Conservation (phyloP, 2,113 vertebrate genomes). For the Damaliscus lunatus region DNA sequence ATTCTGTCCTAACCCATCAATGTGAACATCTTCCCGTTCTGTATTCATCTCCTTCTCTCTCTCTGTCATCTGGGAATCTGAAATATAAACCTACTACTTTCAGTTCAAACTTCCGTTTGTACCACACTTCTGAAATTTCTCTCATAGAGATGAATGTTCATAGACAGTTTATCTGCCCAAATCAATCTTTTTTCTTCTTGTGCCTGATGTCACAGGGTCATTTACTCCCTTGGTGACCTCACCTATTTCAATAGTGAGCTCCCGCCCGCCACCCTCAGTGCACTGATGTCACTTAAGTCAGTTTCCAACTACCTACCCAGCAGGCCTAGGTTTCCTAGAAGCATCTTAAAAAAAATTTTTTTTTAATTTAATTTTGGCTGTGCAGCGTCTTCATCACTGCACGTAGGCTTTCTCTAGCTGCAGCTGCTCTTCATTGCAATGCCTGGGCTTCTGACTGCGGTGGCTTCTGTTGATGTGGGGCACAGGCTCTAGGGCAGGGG, state of each 20-base stretch:
- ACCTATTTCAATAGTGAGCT: not conserved
- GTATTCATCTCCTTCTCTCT: not conserved
- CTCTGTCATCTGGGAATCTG: not conserved
- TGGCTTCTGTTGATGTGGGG: not conserved
- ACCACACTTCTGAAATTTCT: not conserved
- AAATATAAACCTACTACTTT: not conserved
- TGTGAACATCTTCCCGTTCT: not conserved
- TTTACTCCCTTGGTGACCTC: not conserved
- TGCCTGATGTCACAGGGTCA: not conserved
- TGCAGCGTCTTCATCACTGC: fast-evolving
- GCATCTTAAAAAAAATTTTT: not conserved
- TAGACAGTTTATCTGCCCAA: not conserved
- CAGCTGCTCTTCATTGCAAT: fast-evolving
- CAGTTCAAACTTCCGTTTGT: not conserved
- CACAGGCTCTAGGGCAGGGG: not conserved
- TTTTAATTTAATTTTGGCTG: not conserved
- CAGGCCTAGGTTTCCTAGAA: not conserved
- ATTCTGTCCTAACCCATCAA: not conserved
- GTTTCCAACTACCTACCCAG: not conserved
- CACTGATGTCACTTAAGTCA: not conserved
- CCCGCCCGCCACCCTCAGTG: fast-evolving
- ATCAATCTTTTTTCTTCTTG: not conserved
- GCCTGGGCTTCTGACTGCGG: not conserved
- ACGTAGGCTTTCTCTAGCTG: not conserved
- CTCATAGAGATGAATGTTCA: not conserved